Base-by-base conservation (phyloP, 1,140 invertebrate genomes). In the Melanaphis sacchari region DNA sequence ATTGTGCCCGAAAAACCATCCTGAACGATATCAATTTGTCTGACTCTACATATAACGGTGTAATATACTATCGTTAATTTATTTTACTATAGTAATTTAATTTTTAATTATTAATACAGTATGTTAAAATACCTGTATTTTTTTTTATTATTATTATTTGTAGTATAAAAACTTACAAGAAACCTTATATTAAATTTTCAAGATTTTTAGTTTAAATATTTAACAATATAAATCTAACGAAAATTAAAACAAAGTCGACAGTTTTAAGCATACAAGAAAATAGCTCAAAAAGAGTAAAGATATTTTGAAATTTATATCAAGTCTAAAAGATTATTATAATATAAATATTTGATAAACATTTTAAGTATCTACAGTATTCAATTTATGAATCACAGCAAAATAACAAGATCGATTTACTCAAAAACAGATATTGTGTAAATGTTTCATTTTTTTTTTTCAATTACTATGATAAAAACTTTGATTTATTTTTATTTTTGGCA, bases 1-100 rank as follows among this genome's bases (percentile, higher is more conserved):
- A n/a, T 76, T 76, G 11, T 76, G n/a, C 31, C n/a, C 4, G 24
- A 18, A 76, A 76, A 66, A 76, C 4, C 31, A 76, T 76, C 59
- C 4, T n/a, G 15, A 76, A 4, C 2, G 1, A 5, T n/a, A 1
- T n/a, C 31, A 0, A 18, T n/a, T 0, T n/a, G 31, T 18, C 5
- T 6, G 59, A n/a, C 15, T 18, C 31, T n/a, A 76, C n/a, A n/a
- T 76, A 15, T 18, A n/a, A n/a, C n/a, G n/a, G 5, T 11, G n/a
- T 66, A 76, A 31, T 18, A n/a, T n/a, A 66, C 0, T 76, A 76
- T 24, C 5, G 31, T 18, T n/a, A n/a, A 76, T 76, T 76, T n/a
- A 76, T 76, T 2, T 76, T 15, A 18, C 31, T n/a, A 31, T 31
- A 18, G 59, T 66, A 66, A 15, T 76, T n/a, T 76, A 66, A n/a